Evolutionary conservation across 2,113 vertebrate genomes (phyloP).

Genomic region (Crotalus horridus): DNA sequence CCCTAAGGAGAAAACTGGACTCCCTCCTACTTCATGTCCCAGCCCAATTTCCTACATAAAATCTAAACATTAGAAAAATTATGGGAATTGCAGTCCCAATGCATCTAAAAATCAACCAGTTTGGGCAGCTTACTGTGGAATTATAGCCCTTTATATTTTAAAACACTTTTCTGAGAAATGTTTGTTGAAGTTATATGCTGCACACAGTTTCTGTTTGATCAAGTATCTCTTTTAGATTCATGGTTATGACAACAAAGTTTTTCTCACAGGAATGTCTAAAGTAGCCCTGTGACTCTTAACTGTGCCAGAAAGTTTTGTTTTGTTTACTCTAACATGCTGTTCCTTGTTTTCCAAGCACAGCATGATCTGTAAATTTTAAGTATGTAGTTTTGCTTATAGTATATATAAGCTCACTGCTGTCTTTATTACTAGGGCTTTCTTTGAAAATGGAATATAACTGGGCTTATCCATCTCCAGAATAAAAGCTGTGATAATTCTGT

Average conservation of each 20-base stretch:
- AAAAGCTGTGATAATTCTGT: background rate
- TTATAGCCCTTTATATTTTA: background rate
- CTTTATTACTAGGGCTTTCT: background rate
- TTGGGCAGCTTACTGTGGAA: background rate
- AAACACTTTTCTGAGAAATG: background rate
- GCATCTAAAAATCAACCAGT: background rate
- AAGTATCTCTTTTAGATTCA: background rate
- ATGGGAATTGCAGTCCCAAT: background rate
- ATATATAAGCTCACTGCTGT: background rate
- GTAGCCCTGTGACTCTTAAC: background rate
- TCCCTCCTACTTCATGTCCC: background rate
- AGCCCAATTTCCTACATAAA: background rate
- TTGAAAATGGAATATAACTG: background rate
- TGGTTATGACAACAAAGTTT: background rate
- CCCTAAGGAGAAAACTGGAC: background rate
- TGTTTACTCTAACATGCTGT: background rate
- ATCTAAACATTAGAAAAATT: background rate
- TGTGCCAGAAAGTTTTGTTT: background rate
- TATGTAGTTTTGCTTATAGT: background rate
- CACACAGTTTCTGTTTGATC: background rate
- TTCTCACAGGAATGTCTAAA: background rate
- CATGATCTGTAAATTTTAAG: background rate
- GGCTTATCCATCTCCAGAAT: background rate
- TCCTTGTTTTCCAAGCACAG: background rate
- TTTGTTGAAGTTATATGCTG: background rate